These are phyloP conservation scores for Phylloscopus trochiloides DNA, from an alignment of 2,113 vertebrate species.

Conservation along the genomic window DNA sequence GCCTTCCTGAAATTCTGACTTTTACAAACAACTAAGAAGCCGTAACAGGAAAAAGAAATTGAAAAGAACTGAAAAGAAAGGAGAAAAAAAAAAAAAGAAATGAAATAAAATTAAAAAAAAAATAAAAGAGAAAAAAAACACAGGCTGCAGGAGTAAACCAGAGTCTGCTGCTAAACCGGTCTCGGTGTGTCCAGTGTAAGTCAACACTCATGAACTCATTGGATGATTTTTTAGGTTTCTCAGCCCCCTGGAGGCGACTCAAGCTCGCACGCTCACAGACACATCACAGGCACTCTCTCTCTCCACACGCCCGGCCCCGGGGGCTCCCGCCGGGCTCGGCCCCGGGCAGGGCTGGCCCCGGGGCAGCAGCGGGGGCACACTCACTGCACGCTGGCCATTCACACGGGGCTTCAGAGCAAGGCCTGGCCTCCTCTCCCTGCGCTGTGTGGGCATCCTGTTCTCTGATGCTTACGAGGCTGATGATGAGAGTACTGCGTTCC, in stretches of 20 bases:
- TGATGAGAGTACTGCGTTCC: slow-evolving; percentile 83
- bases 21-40: too few relatives aligned
- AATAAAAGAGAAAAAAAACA: slow-evolving; percentile 25
- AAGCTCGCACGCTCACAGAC: slow-evolving; percentile 93
- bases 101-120: slow-evolving; percentile 64
- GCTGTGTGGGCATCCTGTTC: slow-evolving; percentile 73
- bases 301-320: slow-evolving; percentile 67
- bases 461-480: slow-evolving; percentile 85
- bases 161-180: slow-evolving; percentile 88
- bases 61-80: slow-evolving; percentile 34
- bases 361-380: slow-evolving; percentile 12
- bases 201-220: slow-evolving; percentile 85
- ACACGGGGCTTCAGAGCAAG: slow-evolving; percentile 90
- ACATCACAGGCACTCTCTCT: slow-evolving; percentile 72
- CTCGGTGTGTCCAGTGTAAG: slow-evolving; percentile 93
- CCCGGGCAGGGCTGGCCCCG: too few relatives aligned
- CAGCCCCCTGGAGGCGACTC: slow-evolving; percentile 86
- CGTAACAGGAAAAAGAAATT: slow-evolving; percentile 73
- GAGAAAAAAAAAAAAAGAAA: slow-evolving; percentile 26
- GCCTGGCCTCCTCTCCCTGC: slow-evolving; percentile 83
- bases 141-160: slow-evolving; percentile 89
- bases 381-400: slow-evolving; percentile 89
- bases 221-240: slow-evolving; percentile 82
- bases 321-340: too few relatives aligned
- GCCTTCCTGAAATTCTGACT: too few relatives aligned